Evolutionary conservation across 92 coral and sea anemone species (phyloP).

Genomic region (Palythoa caribaeorum): DNA sequence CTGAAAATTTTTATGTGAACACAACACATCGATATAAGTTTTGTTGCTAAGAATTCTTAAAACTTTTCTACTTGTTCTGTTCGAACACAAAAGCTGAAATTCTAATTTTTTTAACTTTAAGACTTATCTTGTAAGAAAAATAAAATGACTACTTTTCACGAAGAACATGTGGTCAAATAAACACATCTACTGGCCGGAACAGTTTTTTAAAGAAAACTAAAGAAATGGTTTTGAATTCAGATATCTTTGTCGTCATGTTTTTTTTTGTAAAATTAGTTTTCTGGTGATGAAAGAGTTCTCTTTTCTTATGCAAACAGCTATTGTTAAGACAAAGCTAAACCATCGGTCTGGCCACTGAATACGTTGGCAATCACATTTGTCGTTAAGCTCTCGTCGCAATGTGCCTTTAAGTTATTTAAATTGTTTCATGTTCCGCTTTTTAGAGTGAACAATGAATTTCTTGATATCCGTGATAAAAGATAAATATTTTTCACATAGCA

Average conservation of each 20-base stretch:
- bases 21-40: not conserved
- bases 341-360: not conserved
- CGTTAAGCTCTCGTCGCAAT: not conserved
- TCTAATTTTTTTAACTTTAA: too few relatives aligned
- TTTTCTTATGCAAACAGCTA: conserved; percentile 5
- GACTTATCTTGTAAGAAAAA: not conserved
- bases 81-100: not conserved
- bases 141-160: not conserved
- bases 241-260: not conserved
- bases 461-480: not conserved
- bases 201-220: not conserved
- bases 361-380: not conserved
- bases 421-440: not conserved
- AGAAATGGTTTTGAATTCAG: not conserved
- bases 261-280: not conserved
- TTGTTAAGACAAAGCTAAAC: not conserved
- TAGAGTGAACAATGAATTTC: not conserved
- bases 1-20: conserved; percentile 46
- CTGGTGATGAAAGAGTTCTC: not conserved
- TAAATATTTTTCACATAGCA: not conserved
- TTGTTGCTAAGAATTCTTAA: not conserved
- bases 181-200: not conserved
- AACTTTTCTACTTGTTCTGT: not conserved
- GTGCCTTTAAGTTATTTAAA: not conserved
- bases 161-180: not conserved